Percentiles rank a stretch among this genome's conserved stretches.
These are phyloP conservation scores for Saccostrea cuccullata DNA, from an alignment of 1,140 invertebrate genomes.

Conservation along the genomic window DNA sequence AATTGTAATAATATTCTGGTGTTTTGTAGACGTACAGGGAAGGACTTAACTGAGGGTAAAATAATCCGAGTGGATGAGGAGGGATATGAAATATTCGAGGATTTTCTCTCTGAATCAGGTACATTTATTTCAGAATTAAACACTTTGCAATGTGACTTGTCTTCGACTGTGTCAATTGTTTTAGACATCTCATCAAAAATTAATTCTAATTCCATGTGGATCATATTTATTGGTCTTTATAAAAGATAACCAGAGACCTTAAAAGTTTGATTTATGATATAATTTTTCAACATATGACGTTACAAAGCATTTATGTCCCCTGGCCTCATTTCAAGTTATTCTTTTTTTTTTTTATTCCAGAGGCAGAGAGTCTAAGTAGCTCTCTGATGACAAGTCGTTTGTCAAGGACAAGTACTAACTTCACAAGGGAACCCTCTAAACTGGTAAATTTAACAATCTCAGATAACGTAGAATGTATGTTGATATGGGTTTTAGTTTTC, in stretches of 20 bases:
- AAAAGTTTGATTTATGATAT: too few species aligned
- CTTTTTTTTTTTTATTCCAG: not conserved
- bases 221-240: too few species aligned
- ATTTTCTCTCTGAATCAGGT: conserved; percentile 70
- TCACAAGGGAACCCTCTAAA: conserved; percentile 27
- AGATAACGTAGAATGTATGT: too few species aligned
- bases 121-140: not conserved
- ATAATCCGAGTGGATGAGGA: conserved; percentile 56
- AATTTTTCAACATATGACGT: too few species aligned
- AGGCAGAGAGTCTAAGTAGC: not conserved
- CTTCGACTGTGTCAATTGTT: too few species aligned
- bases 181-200: too few species aligned
- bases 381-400: not conserved
- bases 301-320: too few species aligned
- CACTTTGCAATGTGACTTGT: not conserved
- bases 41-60: conserved; percentile 64
- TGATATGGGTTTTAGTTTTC: too few species aligned
- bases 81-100: conserved; percentile 66
- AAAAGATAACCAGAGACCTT: too few species aligned
- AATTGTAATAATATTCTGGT: not conserved
- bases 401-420: not conserved
- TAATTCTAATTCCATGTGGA: too few species aligned
- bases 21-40: conserved; percentile 61
- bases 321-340: not conserved
- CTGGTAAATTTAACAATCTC: not conserved